phyloP scores from a whole-genome alignment of 2,113 vertebrate genomes.

The Podilymbus podiceps region DNA sequence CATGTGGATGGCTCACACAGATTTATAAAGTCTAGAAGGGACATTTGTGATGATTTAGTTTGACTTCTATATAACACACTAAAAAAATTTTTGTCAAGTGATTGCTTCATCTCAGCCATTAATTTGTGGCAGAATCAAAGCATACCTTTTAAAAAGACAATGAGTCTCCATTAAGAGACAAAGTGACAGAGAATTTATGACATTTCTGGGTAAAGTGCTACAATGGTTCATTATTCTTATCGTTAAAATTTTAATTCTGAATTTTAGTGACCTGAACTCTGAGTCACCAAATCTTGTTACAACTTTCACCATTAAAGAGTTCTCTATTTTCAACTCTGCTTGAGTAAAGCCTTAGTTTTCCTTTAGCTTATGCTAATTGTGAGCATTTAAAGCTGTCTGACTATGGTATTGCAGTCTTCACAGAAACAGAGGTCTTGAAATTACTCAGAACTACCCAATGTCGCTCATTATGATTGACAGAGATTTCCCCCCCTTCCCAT shows the following conservation, averaged over 20 bases:
- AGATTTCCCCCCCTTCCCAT: neutral
- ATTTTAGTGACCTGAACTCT: neutral
- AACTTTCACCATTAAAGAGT: neutral
- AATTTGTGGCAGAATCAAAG: constrained; percentile 21
- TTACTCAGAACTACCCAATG: neutral
- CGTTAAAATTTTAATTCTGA: neutral
- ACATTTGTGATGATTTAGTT: neutral
- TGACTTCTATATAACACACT: neutral
- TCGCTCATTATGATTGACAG: neutral
- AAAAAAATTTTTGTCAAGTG: neutral
- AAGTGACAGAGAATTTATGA: neutral
- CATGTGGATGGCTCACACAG: neutral
- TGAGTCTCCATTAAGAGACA: neutral
- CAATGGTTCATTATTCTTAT: neutral
- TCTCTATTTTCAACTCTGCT: neutral
- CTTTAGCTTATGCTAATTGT: neutral
- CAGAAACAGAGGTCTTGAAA: neutral
- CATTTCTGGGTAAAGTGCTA: neutral
- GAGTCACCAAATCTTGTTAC: neutral
- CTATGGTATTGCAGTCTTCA: neutral
- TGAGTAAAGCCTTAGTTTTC: neutral
- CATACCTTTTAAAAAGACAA: constrained; percentile 15
- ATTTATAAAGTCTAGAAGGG: constrained; percentile 31
- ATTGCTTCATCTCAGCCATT: constrained; percentile 3
- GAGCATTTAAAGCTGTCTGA: neutral